Evolutionary conservation across 1,140 invertebrate genomes (phyloP), one percentile per base, ranked within the genome.

Genomic region (Drosophila santomea): DNA sequence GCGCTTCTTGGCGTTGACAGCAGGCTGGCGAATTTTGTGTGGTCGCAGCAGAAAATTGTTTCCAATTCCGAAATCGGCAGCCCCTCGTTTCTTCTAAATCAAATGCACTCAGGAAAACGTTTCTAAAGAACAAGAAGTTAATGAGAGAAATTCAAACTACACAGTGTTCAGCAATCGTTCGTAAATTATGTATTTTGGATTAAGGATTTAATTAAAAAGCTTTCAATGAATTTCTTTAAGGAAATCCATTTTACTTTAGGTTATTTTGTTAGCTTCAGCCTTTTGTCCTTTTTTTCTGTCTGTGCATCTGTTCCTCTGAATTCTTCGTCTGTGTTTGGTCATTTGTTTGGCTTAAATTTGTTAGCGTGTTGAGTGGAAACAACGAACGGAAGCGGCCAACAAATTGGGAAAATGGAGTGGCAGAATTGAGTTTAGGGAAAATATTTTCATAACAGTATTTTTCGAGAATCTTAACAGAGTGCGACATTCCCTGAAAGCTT

Each of bases 1-100:
- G 83, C 84, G 83, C 83, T 88, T 79, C 83, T 86, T 88, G 83
- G 83, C 72, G 83, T 74, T 86, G 84, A 86, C 83, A 86, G 73
- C 56, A 72, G 56, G 57, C 66, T 48, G 44, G 47, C 47, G 41
- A 57, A 56, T 52, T 59, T 74, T 80, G 60, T 80, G 78, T 74
- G 79, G 79, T 62, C 69, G 51, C 64, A 71, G 58, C 43, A 38
- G 44, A 0, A 41, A 44, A 23, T 56, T 56, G 41, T 41, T 41
- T 10, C 15, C 15, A 23, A 54, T 32, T 54, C 51, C 17, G 35
- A 54, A 52, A 35, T 20, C 10, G 4, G 50, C 32, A 20, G 10
- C 11, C 14, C 11, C 32, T n/a, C 35, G 5, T 3, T 14, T 38
- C 38, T 38, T 54, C 51, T 36, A 20, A 12, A 23, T 28, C 17